These are phyloP conservation scores for Carassius gibelio DNA, from an alignment of 2,113 vertebrate species.

Conservation along the genomic window DNA sequence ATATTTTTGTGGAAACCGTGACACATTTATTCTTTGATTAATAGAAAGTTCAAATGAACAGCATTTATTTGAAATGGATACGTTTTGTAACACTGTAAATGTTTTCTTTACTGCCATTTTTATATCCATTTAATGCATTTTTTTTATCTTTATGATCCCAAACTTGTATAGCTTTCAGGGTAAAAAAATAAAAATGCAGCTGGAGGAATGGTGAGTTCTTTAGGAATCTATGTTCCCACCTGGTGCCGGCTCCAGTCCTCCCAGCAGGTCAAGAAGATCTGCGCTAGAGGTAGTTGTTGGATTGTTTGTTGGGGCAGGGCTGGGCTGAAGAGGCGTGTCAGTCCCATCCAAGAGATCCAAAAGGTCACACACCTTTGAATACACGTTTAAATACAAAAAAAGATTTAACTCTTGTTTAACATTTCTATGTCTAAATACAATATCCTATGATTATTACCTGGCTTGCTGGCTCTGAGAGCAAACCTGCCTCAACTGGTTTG, in stretches of 20 bases:
- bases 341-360: conserved; percentile 81
- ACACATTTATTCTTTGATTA: neutral
- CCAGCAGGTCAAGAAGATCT: conserved; percentile 79
- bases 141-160: no score
- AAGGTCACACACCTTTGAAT: conserved; percentile 75
- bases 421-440: neutral
- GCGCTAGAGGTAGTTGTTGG: conserved; percentile 48
- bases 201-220: no score
- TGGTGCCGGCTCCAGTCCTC: conserved; percentile 70
- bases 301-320: conserved; percentile 28
- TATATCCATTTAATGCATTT: neutral
- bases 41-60: neutral
- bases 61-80: neutral
- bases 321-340: conserved; percentile 60
- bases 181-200: no score
- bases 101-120: neutral
- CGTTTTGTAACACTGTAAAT: neutral
- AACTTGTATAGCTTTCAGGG: no score
- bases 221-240: conserved; percentile 58
- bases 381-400: neutral
- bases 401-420: neutral
- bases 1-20: neutral
- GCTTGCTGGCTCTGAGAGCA: conserved; percentile 55
- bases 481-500: conserved; percentile 46
- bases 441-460: conserved; percentile 49